Percentiles rank a stretch among this genome's conserved stretches.
Evolutionary conservation across 92 coral and sea anemone species (phyloP).

Genomic region (Palythoa heliodiscus): DNA sequence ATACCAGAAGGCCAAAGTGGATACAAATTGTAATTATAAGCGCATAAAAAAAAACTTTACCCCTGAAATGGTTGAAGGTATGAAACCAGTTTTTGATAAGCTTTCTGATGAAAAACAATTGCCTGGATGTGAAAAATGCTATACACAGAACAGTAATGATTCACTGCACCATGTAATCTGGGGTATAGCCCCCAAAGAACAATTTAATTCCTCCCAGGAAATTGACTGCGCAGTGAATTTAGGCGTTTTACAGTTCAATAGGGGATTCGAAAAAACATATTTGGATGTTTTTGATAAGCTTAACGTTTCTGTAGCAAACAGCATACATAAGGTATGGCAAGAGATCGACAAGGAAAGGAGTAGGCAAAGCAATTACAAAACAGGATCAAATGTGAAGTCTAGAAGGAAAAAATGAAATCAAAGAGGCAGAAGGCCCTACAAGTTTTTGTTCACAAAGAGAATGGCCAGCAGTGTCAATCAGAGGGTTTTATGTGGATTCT

Average conservation of each 20-base stretch:
- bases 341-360: conserved; percentile 45
- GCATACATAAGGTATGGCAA: conserved; percentile 13
- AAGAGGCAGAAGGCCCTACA: conserved; percentile 42
- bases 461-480: conserved; percentile 45
- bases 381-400: background rate
- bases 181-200: conserved; percentile 52
- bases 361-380: conserved; percentile 26
- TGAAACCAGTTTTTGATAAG: conserved; percentile 43
- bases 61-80: conserved; percentile 46
- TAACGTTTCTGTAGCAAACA: background rate
- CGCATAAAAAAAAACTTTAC: conserved; percentile 50
- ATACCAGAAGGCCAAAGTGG: conserved; percentile 41
- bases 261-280: conserved; percentile 41
- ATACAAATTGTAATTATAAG: conserved; percentile 7
- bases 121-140: conserved; percentile 54
- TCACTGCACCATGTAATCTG: conserved; percentile 46
- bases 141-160: conserved; percentile 56
- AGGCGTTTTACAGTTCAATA: conserved; percentile 47
- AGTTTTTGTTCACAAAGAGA: conserved; percentile 62
- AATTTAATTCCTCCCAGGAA: conserved; percentile 51
- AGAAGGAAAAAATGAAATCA: conserved; percentile 20
- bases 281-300: conserved; percentile 25
- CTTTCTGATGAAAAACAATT: conserved; percentile 49
- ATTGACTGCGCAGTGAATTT: conserved; percentile 40
- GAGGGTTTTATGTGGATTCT: conserved; percentile 46